Evolutionary conservation across 2,113 vertebrate genomes (phyloP).

Genomic region (Neotoma lepida): DNA sequence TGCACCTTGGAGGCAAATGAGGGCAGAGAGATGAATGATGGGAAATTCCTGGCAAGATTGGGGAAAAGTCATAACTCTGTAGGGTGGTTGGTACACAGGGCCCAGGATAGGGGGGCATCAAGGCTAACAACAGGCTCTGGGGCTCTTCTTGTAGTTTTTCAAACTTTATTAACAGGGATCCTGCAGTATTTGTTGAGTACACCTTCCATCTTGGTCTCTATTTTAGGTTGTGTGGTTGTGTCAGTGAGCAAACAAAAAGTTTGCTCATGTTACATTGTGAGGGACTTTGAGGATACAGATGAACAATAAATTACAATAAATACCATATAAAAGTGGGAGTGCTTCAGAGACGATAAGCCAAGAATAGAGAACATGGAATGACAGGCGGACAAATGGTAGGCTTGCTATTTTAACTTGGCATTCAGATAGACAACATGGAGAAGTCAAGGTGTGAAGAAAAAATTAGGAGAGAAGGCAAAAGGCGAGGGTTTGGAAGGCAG

Average conservation of each 20-base stretch:
- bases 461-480: background rate
- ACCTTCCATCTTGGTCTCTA: background rate
- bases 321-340: background rate
- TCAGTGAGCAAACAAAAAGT: background rate
- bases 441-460: background rate
- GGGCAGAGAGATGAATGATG: no score
- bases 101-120: background rate
- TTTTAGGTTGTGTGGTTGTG: background rate
- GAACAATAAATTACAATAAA: background rate
- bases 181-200: background rate
- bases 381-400: background rate
- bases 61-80: rapidly evolving
- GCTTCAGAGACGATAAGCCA: background rate
- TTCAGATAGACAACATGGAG: background rate
- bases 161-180: background rate
- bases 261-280: background rate
- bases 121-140: background rate
- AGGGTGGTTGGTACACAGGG: background rate
- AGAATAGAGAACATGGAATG: background rate
- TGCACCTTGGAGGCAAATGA: background rate
- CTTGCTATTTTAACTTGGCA: background rate
- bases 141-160: background rate
- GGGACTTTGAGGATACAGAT: background rate
- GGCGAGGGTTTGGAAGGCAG: background rate
- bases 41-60: background rate